phyloP scores from a whole-genome alignment of 2,888 invertebrate genomes.

The Cecidostiba fungosa region DNA sequence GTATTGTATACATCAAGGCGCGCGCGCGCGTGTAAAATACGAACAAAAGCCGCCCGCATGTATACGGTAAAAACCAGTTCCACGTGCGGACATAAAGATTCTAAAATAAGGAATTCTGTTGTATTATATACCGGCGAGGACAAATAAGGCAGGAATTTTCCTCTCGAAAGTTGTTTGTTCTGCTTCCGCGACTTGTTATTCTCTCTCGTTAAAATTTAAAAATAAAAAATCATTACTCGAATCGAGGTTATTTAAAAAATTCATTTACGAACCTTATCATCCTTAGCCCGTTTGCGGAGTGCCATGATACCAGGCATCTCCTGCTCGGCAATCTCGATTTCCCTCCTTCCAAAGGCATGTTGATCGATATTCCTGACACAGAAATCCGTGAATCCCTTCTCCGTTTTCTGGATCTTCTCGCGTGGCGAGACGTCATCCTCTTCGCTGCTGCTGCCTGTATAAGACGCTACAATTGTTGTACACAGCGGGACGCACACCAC shows the following conservation, averaged over 20 bases:
- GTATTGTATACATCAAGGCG: background rate
- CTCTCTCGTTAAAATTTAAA: too few relatives aligned
- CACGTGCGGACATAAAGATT: background rate
- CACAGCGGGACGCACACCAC: slow-evolving; percentile 38
- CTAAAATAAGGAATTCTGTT: background rate
- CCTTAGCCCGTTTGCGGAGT: slow-evolving; percentile 92
- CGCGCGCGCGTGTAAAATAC: too few relatives aligned
- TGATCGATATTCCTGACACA: slow-evolving; percentile 97
- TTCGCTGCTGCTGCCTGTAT: slow-evolving; percentile 94
- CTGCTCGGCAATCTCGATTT: slow-evolving; percentile 99
- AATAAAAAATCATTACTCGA: too few relatives aligned
- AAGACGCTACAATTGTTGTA: slow-evolving; percentile 77
- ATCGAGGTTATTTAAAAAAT: too few relatives aligned
- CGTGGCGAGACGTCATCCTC: slow-evolving; percentile 96
- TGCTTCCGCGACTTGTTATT: too few relatives aligned
- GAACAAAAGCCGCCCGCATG: background rate
- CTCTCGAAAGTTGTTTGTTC: too few relatives aligned
- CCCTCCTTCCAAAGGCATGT: slow-evolving; percentile 95
- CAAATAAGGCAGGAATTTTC: background rate
- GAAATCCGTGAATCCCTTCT: slow-evolving; percentile 92
- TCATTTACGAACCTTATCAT: slow-evolving; percentile 85
- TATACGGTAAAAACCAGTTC: background rate
- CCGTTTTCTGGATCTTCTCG: slow-evolving; percentile 94
- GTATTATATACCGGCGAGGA: background rate
- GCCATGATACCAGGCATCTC: slow-evolving; percentile 99